A percentile compares a stretch with the other conserved stretches of the same genome.
These are phyloP conservation scores for Laticauda colubrina DNA, from an alignment of 2,113 vertebrate genomes.

Conservation along the genomic window DNA sequence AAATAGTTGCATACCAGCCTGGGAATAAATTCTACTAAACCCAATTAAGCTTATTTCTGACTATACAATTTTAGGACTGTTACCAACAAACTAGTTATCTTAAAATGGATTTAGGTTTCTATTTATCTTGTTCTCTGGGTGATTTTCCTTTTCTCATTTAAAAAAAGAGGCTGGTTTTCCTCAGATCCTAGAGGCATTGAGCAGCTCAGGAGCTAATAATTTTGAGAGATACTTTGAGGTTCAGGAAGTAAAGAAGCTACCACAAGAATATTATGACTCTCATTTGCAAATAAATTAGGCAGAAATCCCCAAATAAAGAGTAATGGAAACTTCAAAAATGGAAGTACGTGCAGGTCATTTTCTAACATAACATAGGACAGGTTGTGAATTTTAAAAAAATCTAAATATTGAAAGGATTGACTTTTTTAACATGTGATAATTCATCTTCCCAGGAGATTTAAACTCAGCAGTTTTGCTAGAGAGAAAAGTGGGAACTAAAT, in stretches of 20 bases:
- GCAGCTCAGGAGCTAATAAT: neutral
- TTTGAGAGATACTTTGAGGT: neutral
- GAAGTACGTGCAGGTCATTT: neutral
- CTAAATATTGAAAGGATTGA: neutral
- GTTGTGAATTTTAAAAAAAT: neutral
- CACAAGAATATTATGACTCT: neutral
- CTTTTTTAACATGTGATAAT: neutral
- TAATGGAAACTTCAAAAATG: neutral
- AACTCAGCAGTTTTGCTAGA: neutral
- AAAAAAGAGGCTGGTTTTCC: neutral
- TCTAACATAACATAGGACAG: neutral
- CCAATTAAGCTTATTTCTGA: neutral
- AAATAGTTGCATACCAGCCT: neutral
- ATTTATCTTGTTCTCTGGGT: neutral
- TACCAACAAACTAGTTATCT: neutral
- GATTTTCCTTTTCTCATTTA: neutral
- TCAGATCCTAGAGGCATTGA: neutral
- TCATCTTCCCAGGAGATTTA: neutral
- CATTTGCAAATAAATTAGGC: neutral
- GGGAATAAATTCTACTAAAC: neutral
- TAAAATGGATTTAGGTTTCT: neutral
- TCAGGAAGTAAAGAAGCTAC: neutral
- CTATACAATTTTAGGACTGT: neutral
- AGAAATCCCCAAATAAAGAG: neutral
- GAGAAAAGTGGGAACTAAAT: neutral